These are phyloP conservation scores for Apotomis turbidana DNA, from an alignment of 2,888 invertebrate species.

Conservation along the genomic window DNA sequence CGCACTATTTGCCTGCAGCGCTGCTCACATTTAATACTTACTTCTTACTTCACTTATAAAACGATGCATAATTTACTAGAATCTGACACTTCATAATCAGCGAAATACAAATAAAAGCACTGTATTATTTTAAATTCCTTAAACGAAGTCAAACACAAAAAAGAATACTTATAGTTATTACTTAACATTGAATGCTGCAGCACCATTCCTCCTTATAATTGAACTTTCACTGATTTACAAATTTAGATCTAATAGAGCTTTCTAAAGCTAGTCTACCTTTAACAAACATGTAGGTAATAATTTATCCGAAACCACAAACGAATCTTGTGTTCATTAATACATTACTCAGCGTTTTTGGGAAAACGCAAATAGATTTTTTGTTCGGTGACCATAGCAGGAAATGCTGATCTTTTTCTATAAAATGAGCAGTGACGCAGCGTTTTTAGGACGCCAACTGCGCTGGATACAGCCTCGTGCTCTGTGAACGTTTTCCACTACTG, in stretches of 20 bases:
- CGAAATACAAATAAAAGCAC: too few relatives aligned
- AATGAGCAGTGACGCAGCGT: constrained; percentile 51
- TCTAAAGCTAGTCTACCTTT: constrained; percentile 35
- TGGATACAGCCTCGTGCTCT: too few relatives aligned
- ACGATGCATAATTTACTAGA: too few relatives aligned
- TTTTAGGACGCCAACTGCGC: background rate
- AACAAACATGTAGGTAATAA: constrained; percentile 28
- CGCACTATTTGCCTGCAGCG: too few relatives aligned
- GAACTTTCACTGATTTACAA: constrained; percentile 48
- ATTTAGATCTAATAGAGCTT: constrained; percentile 40
- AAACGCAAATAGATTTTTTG: constrained; percentile 54
- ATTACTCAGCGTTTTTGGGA: constrained; percentile 53
- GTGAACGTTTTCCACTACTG: background rate
- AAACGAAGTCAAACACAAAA: too few relatives aligned
- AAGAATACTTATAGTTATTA: background rate
- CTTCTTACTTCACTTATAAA: too few relatives aligned
- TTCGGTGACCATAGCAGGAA: constrained; percentile 56
- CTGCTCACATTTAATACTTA: too few relatives aligned
- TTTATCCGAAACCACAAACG: constrained; percentile 43
- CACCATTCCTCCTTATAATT: constrained; percentile 34
- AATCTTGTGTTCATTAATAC: constrained; percentile 50
- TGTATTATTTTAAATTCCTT: too few relatives aligned
- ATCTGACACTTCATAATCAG: too few relatives aligned
- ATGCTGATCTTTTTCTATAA: constrained; percentile 47
- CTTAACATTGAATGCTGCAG: constrained; percentile 4